Evolutionary conservation across 2,888 invertebrate species (phyloP), one percentile per base, ranked within the genome.

Genomic region (Lamellibrachia satsuma): DNA sequence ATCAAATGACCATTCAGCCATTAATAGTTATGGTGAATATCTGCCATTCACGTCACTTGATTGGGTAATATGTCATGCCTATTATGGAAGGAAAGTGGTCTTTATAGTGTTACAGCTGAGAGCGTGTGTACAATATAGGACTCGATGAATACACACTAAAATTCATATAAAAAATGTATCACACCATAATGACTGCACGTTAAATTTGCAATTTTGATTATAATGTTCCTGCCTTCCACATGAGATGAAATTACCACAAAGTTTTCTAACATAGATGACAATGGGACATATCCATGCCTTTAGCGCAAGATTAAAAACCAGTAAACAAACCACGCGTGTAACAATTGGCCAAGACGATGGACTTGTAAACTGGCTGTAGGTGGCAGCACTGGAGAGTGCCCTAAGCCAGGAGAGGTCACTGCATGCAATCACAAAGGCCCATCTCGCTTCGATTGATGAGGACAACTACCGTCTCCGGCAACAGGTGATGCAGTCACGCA

Each of bases 381-480:
- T 94, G 92, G 90, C 93, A 22, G n/a, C 90, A 3, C 90, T 93
- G 90, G 95, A 96, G 92, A 94, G 95, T 1, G 94, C 95, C 90
- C 94, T 96, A 91, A 95, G 94, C 93, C 95, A 95, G 22, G 96
- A 96, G 94, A 94, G 94, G 91, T 95, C 96, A 0, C 93, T 96
- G 92, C 96, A 96, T 93, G 94, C 95, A 92, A 95, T 96, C 90
- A 96, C 96, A 3, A 94, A 95, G 93, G 95, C 95, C 9, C 95
- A 95, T 52, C 94, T 96, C 75, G 94, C 94, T 92, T 94, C 95
- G 8, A 93, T 95, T 8, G 96, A 96, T 92, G 96, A 96, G 55
- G 96, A 96, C 93, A 95, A 95, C 94, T 93, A 94, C 52, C 93
- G 95, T 39, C 93, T 96, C 22, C 94, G 96, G 9, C 94, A 95